Evolutionary conservation across 2,797 vertebrate species (phyloP).

Genomic region (Muscicapa comitata): DNA sequence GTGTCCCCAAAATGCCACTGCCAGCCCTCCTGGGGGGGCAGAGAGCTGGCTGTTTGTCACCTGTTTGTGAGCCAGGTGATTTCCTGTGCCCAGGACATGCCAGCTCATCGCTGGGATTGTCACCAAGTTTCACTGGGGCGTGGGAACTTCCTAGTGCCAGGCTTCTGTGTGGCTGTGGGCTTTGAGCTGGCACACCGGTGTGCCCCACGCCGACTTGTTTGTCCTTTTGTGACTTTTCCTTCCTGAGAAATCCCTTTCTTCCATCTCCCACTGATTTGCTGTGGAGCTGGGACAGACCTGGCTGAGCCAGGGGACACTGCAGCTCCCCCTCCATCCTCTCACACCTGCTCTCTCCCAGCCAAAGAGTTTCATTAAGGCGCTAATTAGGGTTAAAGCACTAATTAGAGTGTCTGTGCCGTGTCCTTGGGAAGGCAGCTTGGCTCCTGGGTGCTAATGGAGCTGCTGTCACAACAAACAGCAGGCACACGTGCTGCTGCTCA

Average conservation of each 20-base stretch:
- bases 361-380: not conserved
- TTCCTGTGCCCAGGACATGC: not conserved
- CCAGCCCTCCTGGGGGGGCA: not conserved
- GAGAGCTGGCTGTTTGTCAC: not conserved
- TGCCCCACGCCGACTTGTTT: not conserved
- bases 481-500: not conserved
- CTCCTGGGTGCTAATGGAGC: not conserved
- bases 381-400: constrained; percentile 18
- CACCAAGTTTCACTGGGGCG: not conserved
- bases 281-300: not conserved
- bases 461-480: not conserved
- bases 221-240: not conserved
- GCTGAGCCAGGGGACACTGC: not conserved
- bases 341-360: not conserved
- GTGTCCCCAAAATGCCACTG: not conserved
- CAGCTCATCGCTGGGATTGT: not conserved
- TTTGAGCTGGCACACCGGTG: fast-evolving
- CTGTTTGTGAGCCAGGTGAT: not conserved
- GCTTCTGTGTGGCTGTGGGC: not conserved
- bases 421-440: constrained; percentile 1
- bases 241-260: not conserved
- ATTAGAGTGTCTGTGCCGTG: not conserved
- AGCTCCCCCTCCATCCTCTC: not conserved
- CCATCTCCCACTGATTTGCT: not conserved
- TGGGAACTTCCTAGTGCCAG: not conserved